phyloP scores from a whole-genome alignment of 2,113 vertebrate genomes.

The Burhinus bistriatus region DNA sequence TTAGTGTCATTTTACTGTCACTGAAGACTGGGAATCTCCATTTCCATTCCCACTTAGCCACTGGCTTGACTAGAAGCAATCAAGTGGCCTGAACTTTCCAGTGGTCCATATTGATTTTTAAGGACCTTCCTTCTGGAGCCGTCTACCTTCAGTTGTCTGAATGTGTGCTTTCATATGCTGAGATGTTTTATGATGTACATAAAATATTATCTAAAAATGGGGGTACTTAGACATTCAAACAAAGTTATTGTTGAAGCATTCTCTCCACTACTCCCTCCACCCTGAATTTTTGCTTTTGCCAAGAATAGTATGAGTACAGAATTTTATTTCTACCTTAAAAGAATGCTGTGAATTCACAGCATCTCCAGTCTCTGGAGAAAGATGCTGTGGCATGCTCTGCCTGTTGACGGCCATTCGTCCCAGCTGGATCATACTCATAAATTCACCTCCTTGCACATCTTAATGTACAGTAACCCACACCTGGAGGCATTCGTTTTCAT shows the following conservation, averaged over 20 bases:
- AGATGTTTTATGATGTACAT: not conserved
- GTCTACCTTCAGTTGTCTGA: not conserved
- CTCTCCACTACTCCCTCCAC: rapidly evolving
- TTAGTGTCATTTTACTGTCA: not conserved
- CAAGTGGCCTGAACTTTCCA: not conserved
- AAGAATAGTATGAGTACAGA: not conserved
- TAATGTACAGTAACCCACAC: not conserved
- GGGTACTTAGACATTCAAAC: not conserved
- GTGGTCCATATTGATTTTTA: not conserved
- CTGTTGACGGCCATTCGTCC: not conserved
- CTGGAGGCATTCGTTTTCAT: not conserved
- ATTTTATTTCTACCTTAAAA: not conserved
- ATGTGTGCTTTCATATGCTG: not conserved
- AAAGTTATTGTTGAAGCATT: not conserved
- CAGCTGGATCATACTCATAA: not conserved
- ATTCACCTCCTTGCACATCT: not conserved
- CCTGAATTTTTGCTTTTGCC: not conserved
- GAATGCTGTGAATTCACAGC: not conserved
- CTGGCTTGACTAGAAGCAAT: not conserved
- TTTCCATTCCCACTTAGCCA: not conserved
- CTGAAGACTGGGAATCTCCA: not conserved
- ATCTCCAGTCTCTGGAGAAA: not conserved
- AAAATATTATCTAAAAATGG: not conserved
- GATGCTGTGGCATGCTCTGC: not conserved
- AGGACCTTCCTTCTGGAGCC: not conserved